phyloP scores from a whole-genome alignment of 2,113 vertebrate species.

The Gymnarchus niloticus region DNA sequence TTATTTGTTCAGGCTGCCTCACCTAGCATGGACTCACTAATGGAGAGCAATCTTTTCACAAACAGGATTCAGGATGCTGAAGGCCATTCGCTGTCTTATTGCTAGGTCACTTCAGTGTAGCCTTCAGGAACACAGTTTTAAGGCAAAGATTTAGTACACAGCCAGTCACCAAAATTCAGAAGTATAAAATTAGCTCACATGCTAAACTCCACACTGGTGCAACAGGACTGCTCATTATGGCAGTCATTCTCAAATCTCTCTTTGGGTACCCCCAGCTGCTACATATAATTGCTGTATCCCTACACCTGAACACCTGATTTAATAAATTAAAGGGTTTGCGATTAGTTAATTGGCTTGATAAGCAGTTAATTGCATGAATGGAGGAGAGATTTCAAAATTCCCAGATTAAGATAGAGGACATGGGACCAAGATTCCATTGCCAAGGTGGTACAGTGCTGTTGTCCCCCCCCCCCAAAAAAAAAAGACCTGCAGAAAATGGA shows the following conservation, averaged over 20 bases:
- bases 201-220: not conserved
- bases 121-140: not conserved
- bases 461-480: not conserved
- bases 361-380: not conserved
- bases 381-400: not conserved
- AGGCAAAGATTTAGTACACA: not conserved
- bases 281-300: not conserved
- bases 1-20: not conserved
- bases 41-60: not conserved
- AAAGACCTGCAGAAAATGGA: not conserved
- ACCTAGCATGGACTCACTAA: not conserved
- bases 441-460: not conserved
- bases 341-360: not conserved
- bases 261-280: not conserved
- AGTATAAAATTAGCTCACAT: not conserved
- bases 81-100: not conserved
- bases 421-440: not conserved
- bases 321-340: not conserved
- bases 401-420: not conserved
- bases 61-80: not conserved
- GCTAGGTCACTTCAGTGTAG: not conserved
- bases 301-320: not conserved
- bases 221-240: conserved; percentile 7
- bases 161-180: not conserved
- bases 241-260: not conserved